phyloP scores from a whole-genome alignment of 2,113 vertebrate species.

The Pituophis catenifer region DNA sequence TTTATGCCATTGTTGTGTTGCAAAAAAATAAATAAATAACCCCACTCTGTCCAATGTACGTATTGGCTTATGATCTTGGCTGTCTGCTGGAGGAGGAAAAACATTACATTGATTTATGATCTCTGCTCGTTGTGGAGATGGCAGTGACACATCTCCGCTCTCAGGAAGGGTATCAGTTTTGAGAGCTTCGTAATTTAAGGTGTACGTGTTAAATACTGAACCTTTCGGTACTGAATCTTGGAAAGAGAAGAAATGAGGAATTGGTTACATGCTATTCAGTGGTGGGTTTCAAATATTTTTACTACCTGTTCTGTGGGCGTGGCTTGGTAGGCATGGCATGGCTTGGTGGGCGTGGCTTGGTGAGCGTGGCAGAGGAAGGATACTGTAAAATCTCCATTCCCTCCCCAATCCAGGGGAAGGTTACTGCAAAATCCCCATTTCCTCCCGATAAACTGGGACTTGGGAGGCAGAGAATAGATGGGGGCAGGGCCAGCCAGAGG shows the following conservation, averaged over 20 bases:
- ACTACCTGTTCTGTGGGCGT: no score
- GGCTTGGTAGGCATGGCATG: no score
- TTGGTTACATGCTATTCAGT: no score
- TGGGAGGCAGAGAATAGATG: no score
- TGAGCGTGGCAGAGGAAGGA: no score
- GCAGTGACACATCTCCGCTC: background rate
- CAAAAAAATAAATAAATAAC: background rate
- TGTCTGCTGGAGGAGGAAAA: background rate
- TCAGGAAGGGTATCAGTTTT: background rate
- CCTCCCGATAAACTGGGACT: no score
- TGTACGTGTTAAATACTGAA: background rate
- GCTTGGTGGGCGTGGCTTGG: no score
- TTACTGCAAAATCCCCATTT: no score
- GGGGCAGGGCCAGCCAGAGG: no score
- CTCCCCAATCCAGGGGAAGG: no score
- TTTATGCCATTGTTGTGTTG: slow-evolving; percentile 15
- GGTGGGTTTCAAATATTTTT: no score
- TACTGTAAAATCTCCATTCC: no score
- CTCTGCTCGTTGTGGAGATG: background rate
- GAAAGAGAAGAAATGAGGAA: background rate
- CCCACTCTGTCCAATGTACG: background rate
- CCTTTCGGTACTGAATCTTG: background rate
- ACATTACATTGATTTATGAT: slow-evolving; percentile 10
- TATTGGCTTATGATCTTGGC: background rate
- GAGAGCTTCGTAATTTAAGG: background rate